Base-by-base conservation (phyloP, 2,888 invertebrate species). In the Oegoconia quadripuncta region DNA sequence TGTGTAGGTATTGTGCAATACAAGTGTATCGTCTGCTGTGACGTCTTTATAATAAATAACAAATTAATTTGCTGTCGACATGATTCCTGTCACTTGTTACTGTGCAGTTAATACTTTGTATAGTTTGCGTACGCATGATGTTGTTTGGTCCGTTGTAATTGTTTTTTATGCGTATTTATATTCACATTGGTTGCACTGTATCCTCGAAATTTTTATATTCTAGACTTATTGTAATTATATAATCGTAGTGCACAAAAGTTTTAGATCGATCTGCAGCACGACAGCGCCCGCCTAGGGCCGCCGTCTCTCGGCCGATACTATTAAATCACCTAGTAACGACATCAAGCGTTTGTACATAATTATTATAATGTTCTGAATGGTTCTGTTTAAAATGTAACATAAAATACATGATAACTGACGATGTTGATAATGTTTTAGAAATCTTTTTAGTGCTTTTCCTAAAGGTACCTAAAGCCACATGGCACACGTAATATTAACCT, bases 401-500 rank as follows among this genome's bases (percentile, higher is more conserved):
- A 57, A 64, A 64, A 57, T 64, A 67, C 66, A 66, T 72, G 70
- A 74, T 76, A 75, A 73, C 64, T 66, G 68, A 68, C 59, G 54
- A 74, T 72, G 77, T 80, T 78, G 66, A 72, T 70, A 67, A 77
- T 74, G 65, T 74, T 79, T 81, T 81, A 80, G 73, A 74, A 61
- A 73, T 68, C 65, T 70, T 75, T 69, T 80, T 76, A 76, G 78
- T 78, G 75, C 75, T 82, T 79, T 73, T 70, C 73, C 58, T 74
- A 70, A 74, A 77, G 73, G 76, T 74, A 80, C 78, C 74, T 74
- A 70, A 74, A 69, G 84, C 82, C 81, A 67, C 66, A 71, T 44
- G 81, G 84, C 80, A 69, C 81, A 75, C 73, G 64, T 83, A 78
- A 80, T 79, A 80, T 82, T 83, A 84, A 81, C 77, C 81, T 81